phyloP scores from a whole-genome alignment of 1,140 invertebrate species.

The Trialeurodes vaporariorum region DNA sequence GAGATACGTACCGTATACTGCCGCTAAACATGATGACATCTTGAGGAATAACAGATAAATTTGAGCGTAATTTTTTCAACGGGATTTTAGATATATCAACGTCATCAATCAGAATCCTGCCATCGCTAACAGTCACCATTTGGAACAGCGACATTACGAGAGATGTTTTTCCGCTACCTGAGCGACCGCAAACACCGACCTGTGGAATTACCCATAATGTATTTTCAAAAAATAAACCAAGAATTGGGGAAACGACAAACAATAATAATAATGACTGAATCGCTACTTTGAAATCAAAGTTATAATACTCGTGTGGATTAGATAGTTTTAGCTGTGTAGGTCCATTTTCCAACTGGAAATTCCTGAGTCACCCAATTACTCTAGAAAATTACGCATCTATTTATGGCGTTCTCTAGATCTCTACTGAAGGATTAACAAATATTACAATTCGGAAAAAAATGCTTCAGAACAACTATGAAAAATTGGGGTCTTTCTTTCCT shows the following conservation, averaged over 20 bases:
- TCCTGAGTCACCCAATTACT: too few species aligned
- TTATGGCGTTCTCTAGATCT: too few species aligned
- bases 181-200: conserved; percentile 67
- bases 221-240: conserved; percentile 9
- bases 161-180: conserved; percentile 69
- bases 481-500: too few species aligned
- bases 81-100: conserved; percentile 51
- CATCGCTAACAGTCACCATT: conserved; percentile 46
- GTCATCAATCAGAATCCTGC: conserved; percentile 56
- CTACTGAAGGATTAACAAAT: too few species aligned
- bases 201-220: conserved; percentile 27
- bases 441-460: too few species aligned
- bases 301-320: too few species aligned
- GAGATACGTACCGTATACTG: conserved; percentile 37
- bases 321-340: too few species aligned
- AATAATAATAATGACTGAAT: too few species aligned
- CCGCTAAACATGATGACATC: conserved; percentile 47
- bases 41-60: conserved; percentile 48
- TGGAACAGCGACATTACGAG: conserved; percentile 55
- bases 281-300: too few species aligned
- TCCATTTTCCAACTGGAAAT: too few species aligned
- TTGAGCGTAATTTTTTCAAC: conserved; percentile 50
- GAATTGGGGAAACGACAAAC: not conserved
- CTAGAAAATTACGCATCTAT: too few species aligned
- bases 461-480: too few species aligned